These are phyloP conservation scores for Gavialis gangeticus DNA, from an alignment of 2,113 vertebrate genomes.

Conservation along the genomic window DNA sequence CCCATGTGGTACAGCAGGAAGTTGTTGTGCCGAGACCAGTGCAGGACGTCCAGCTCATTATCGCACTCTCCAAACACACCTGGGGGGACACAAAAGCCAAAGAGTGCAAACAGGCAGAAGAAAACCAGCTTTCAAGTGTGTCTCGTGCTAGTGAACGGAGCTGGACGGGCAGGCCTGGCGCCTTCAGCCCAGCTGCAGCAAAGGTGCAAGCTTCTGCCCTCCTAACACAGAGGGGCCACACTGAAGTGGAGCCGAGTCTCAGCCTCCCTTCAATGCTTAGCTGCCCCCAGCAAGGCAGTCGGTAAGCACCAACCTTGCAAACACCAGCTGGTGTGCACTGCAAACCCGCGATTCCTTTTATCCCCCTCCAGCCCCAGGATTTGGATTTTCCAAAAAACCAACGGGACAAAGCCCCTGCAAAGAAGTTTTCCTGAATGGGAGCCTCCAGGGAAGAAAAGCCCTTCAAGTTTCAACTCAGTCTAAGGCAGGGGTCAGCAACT, in stretches of 20 bases:
- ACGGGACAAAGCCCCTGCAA: neutral
- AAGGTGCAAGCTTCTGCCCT: neutral
- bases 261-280: neutral
- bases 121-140: neutral
- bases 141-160: neutral
- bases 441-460: neutral
- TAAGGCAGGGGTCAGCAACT: neutral
- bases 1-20: constrained; percentile 96
- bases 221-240: neutral
- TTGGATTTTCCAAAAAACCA: neutral
- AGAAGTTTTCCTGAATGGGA: neutral
- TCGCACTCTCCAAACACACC: constrained; percentile 95
- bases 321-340: neutral
- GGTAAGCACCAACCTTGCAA: neutral
- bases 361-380: neutral
- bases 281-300: neutral
- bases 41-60: constrained; percentile 88
- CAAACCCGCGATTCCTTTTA: no score
- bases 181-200: no score
- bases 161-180: neutral
- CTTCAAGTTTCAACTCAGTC: neutral
- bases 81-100: neutral
- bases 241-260: neutral
- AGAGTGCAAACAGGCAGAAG: accelerated
- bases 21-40: constrained; percentile 94